These are phyloP conservation scores for Pachyramphus minor DNA, from an alignment of 2,113 vertebrate species.

Conservation along the genomic window DNA sequence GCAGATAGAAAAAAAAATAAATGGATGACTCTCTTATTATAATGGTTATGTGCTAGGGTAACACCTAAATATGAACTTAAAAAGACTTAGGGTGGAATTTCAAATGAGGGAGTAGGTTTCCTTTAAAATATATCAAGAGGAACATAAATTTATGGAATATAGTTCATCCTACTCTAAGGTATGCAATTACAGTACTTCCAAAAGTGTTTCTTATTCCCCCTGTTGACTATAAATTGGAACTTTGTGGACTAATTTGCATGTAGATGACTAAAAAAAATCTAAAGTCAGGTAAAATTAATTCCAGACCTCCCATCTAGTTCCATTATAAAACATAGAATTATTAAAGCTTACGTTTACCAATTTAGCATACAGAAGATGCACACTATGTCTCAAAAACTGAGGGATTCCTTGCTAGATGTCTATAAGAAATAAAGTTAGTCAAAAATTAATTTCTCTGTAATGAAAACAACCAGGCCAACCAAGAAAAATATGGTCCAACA, in stretches of 20 bases:
- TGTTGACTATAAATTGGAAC: background rate
- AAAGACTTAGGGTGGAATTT: background rate
- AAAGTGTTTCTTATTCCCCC: background rate
- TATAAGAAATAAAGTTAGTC: background rate
- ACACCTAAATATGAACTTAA: background rate
- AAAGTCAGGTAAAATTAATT: background rate
- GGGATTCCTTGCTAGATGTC: background rate
- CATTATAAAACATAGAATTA: background rate
- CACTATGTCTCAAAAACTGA: background rate
- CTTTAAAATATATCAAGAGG: background rate
- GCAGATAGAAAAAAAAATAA: background rate
- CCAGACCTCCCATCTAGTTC: background rate
- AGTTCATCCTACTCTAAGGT: background rate
- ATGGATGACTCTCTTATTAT: background rate
- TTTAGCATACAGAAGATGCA: background rate
- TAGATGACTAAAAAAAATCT: background rate
- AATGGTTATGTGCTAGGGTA: background rate
- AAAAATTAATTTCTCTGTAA: background rate
- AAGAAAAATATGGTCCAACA: background rate
- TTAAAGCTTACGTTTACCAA: background rate
- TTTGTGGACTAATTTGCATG: background rate
- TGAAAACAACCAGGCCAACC: background rate
- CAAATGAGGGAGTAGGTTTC: background rate
- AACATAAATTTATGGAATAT: background rate
- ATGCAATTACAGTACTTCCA: background rate